Evolutionary conservation across 2,113 vertebrate genomes (phyloP).

Genomic region (Etia nguti): DNA sequence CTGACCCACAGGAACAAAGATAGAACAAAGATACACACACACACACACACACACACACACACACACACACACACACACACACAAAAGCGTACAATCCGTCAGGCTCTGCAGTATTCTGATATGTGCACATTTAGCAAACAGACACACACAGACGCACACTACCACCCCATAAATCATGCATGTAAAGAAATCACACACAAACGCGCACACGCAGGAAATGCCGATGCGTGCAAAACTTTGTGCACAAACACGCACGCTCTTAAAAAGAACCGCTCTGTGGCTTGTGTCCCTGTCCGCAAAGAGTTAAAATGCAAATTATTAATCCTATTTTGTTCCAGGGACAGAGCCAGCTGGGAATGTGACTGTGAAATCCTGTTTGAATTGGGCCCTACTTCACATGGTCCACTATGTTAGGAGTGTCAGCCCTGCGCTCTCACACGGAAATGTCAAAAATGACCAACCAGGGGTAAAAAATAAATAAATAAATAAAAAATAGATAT

Average conservation of each 20-base stretch:
- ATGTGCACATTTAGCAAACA: conserved; percentile 26
- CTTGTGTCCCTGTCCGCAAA: conserved; percentile 32
- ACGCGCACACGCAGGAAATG: neutral
- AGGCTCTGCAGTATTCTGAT: conserved; percentile 36
- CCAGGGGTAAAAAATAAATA: neutral
- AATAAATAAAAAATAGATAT: neutral
- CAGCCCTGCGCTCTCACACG: neutral
- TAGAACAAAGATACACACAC: neutral
- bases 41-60: neutral
- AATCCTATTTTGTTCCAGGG: conserved; percentile 58
- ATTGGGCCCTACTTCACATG: conserved; percentile 36
- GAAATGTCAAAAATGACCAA: conserved; percentile 31
- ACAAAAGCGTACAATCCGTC: neutral
- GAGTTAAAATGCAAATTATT: conserved; percentile 68
- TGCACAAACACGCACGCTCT: conserved; percentile 5
- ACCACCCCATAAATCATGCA: conserved; percentile 35
- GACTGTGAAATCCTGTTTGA: conserved; percentile 62
- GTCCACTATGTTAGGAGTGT: conserved; percentile 21
- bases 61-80: neutral
- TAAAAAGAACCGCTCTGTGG: conserved; percentile 30
- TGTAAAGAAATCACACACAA: conserved; percentile 23
- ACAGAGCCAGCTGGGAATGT: conserved; percentile 40
- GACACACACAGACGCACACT: conserved; percentile 16
- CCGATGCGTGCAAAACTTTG: neutral
- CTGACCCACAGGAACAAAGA: neutral